phyloP scores from a whole-genome alignment of 2,888 invertebrate species.

The Gandaritis pyraliata region DNA sequence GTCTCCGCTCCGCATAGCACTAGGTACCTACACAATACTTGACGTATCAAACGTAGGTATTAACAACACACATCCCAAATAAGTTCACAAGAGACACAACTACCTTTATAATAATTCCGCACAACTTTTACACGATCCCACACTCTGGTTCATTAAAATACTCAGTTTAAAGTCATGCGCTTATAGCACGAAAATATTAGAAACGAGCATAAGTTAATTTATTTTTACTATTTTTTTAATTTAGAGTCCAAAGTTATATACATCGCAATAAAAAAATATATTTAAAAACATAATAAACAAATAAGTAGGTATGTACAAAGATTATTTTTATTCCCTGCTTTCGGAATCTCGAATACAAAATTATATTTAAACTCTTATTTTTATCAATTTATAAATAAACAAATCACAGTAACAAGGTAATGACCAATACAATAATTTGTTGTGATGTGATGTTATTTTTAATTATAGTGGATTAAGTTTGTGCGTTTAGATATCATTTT shows the following conservation, averaged over 20 bases:
- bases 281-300: conserved; percentile 55
- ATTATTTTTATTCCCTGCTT: conserved; percentile 43
- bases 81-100: conserved; percentile 49
- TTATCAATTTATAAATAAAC: conserved; percentile 62
- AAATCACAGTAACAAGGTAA: conserved; percentile 78
- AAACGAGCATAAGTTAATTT: conserved; percentile 52
- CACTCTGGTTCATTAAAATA: conserved; percentile 66
- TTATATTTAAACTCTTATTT: conserved; percentile 50
- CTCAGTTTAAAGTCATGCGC: conserved; percentile 76
- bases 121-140: conserved; percentile 65
- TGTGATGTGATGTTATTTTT: conserved; percentile 65
- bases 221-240: conserved; percentile 23
- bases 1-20: conserved; percentile 8
- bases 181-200: conserved; percentile 75
- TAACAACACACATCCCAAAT: conserved; percentile 51
- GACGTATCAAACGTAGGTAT: conserved; percentile 16
- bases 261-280: conserved; percentile 52
- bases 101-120: conserved; percentile 68
- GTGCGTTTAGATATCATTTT: conserved; percentile 21
- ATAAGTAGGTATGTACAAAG: conserved; percentile 52
- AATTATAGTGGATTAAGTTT: conserved; percentile 49
- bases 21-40: conserved; percentile 15
- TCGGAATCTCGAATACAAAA: conserved; percentile 67
- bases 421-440: conserved; percentile 57
- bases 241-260: conserved; percentile 54